Evolutionary conservation across 2,113 vertebrate species (phyloP).

Genomic region (Dipodomys stephensi): DNA sequence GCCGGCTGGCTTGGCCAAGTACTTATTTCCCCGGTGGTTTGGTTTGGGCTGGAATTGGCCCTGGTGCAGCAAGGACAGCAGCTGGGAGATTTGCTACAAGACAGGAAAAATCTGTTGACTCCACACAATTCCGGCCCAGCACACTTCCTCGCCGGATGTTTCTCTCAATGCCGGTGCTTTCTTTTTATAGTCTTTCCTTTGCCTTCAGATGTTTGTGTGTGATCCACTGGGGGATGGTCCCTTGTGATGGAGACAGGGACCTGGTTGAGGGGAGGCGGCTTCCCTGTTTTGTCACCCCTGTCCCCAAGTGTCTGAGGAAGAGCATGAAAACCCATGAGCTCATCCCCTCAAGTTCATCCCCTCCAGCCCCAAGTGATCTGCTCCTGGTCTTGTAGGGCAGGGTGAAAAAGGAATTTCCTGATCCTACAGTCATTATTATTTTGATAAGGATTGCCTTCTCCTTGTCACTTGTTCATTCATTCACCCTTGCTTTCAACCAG

Average conservation of each 20-base stretch:
- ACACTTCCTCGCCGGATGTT: constrained; percentile 89
- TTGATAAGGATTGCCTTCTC: constrained; percentile 26
- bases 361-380: neutral
- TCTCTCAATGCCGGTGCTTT: constrained; percentile 73
- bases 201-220: constrained; percentile 84
- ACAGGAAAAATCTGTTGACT: constrained; percentile 87
- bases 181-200: constrained; percentile 88
- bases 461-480: constrained; percentile 21
- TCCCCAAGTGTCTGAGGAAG: neutral
- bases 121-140: constrained; percentile 80
- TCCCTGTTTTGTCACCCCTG: neutral
- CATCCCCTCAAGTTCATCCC: neutral
- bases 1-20: constrained; percentile 88
- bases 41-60: constrained; percentile 94
- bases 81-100: constrained; percentile 95
- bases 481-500: neutral
- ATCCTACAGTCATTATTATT: neutral
- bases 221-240: constrained; percentile 69
- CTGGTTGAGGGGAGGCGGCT: neutral
- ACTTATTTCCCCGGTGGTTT: constrained; percentile 95
- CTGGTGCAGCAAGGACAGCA: constrained; percentile 95
- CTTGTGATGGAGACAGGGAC: neutral
- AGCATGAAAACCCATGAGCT: neutral
- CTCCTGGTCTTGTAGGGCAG: neutral
- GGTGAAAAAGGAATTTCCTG: constrained; percentile 50